phyloP scores from a whole-genome alignment of 2,797 vertebrate genomes.

The Tamandua tetradactyla region DNA sequence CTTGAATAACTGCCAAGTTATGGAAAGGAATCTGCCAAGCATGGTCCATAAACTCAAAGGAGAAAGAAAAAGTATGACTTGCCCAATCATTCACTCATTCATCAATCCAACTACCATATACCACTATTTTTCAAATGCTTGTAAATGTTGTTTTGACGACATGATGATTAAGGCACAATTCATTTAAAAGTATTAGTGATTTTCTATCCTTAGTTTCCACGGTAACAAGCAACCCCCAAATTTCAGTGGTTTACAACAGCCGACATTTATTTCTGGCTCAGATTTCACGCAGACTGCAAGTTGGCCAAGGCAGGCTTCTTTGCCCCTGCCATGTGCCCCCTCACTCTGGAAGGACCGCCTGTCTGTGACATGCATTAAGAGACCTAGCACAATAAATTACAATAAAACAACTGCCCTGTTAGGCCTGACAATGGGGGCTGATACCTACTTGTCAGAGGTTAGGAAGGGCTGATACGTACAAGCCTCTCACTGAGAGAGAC shows the following conservation, averaged over 20 bases:
- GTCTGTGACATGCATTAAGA: rapidly evolving
- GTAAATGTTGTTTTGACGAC: not conserved
- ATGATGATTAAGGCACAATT: not conserved
- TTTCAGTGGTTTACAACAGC: not conserved
- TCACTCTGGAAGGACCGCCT: not conserved
- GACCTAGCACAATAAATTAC: rapidly evolving
- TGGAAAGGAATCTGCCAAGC: not conserved
- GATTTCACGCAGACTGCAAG: not conserved
- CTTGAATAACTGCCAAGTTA: not conserved
- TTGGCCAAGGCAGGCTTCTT: not conserved
- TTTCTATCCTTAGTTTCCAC: not conserved
- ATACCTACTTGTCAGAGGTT: too few species aligned
- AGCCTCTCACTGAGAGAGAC: not conserved
- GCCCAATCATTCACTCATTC: not conserved
- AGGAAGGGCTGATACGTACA: not conserved
- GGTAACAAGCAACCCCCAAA: not conserved
- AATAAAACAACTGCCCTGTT: not conserved
- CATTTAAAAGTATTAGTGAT: not conserved
- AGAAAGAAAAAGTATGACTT: not conserved
- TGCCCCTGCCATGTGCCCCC: not conserved
- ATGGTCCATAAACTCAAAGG: not conserved
- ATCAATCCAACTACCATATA: not conserved
- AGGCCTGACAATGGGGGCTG: not conserved
- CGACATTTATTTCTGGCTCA: not conserved
- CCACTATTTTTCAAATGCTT: not conserved